Evolutionary conservation across 2,888 invertebrate genomes (phyloP), one percentile per base, ranked within the genome.

Genomic region (Linyphia triangularis): DNA sequence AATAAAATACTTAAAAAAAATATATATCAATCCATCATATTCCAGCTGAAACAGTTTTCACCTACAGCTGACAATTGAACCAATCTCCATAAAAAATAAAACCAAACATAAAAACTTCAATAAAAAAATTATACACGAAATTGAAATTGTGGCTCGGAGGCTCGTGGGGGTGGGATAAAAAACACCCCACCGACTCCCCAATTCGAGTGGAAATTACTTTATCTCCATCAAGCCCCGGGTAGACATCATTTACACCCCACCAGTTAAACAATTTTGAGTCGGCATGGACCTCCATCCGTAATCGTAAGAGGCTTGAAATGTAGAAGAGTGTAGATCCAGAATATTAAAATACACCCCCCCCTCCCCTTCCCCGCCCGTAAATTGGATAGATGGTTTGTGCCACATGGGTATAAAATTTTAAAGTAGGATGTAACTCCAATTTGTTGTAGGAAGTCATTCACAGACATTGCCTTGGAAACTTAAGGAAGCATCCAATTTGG

Each of bases 231-330:
- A 16, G 33, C 65, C 78, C 78, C 22, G 30, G 78, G 78, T 67
- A 67, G 26, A 67, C 43, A 79, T 79, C 78, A 79, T 79, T 79
- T 67, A 79, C 78, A 79, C 78, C 65, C 65, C 67, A 67, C 78
- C 65, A 67, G 78, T 79, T 79, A 79, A 65, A 79, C 78, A 65
- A 43, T 67, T 79, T 67, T 67, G 65, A 77, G 43, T 67, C 67
- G 33, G 43, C 67, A 65, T 40, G 51, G 43, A 79, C 65, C 40
- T 37, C 24, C 61, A 77, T 43, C 26, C 19, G 67, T 67, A 79
- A 65, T 78, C 78, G 40, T 2, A 24, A 40, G 19, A 26, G 13
- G 30, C 22, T 22, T 30, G 75, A 24, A 24, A 51, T 16, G 37
- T 37, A 72, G 57, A 51, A 72, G 51, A 16, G 65, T 51, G 63